Base-by-base conservation (phyloP, 1,140 invertebrate genomes). In the Camponotus vicinus region DNA sequence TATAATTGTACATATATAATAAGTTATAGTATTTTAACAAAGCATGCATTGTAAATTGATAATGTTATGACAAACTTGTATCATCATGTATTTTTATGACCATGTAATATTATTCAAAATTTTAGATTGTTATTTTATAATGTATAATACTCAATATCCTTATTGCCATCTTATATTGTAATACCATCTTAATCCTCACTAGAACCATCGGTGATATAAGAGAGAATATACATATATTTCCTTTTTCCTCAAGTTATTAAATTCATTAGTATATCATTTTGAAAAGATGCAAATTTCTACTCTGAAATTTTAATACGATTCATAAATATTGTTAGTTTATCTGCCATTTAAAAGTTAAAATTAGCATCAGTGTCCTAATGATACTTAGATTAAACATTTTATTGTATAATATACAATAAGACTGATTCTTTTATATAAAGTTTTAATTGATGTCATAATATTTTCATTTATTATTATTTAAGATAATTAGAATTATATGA, bases 391-490 rank as follows among this genome's bases (percentile, higher is more conserved):
- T 75, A 27, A 27, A 27, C 27, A 27, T 27, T 27, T 61, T 27
- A 37, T 59, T 76, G 8, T 77, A 37, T 27, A 57, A 55, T 73
- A 49, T 77, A 37, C 18, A 73, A 55, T 73, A 49, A 83, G 79
- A 75, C n/a, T 73, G 79, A 83, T 45, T 49, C 21, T 42, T 27
- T 27, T 73, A 13, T 71, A 59, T 71, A 18, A 71, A 61, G 18
- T 37, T 75, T 82, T 13, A 59, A 71, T 57, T 27, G 9, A 42
- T 59, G 21, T 37, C 2, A 40, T 15, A 9, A 45, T 27, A 40
- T 34, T 40, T 37, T 45, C 1, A n/a, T 21, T 21, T 21, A 21
- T 32, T 82, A 27, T 15, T 83, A 21, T 59, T 73, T 82, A 73
- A 61, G 27, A 40, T 40, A 40, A 27, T 27, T 42, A 52, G 49